Percentiles rank a stretch among this genome's conserved stretches.
Evolutionary conservation across 1,140 invertebrate species (phyloP).

Genomic region (Drosophila navojoa): DNA sequence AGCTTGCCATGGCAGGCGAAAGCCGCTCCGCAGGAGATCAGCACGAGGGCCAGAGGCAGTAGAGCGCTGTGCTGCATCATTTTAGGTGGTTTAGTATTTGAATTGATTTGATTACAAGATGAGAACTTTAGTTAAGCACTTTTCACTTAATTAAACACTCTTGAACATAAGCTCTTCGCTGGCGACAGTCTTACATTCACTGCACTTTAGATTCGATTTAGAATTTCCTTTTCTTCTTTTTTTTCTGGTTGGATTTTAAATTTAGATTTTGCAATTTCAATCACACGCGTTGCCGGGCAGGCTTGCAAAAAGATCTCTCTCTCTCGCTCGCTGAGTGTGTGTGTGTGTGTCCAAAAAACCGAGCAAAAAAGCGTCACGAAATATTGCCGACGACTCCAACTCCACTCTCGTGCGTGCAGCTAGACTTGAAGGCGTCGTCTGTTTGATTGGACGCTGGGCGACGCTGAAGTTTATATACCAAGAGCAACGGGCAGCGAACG

Average conservation of each 20-base stretch:
- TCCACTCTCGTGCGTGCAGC: conserved; percentile 83
- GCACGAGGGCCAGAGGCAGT: conserved; percentile 58
- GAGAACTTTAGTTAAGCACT: conserved; percentile 8
- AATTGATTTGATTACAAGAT: neutral
- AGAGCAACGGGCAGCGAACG: conserved; percentile 28
- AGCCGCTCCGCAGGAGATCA: conserved; percentile 65
- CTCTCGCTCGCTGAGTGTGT: neutral
- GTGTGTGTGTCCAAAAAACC: conserved; percentile 57
- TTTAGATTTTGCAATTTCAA: conserved; percentile 19
- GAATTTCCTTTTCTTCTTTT: conserved; percentile 34
- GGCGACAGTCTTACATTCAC: conserved; percentile 64
- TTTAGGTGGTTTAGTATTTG: conserved; percentile 21
- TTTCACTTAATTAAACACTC: conserved; percentile 50
- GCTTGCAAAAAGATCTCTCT: conserved; percentile 27
- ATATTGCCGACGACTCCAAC: conserved; percentile 78
- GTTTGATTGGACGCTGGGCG: conserved; percentile 74
- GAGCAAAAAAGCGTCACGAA: conserved; percentile 70
- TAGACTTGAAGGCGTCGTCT: conserved; percentile 84
- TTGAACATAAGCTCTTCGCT: conserved; percentile 71
- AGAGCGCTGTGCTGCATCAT: conserved; percentile 67
- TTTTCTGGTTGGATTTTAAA: conserved; percentile 5
- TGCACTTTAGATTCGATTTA: conserved; percentile 32
- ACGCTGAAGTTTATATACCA: conserved; percentile 76
- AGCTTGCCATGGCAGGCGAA: conserved; percentile 79
- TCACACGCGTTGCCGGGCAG: conserved; percentile 51